phyloP scores from a whole-genome alignment of 2,888 invertebrate genomes.

The Melangyna quadrimaculata region DNA sequence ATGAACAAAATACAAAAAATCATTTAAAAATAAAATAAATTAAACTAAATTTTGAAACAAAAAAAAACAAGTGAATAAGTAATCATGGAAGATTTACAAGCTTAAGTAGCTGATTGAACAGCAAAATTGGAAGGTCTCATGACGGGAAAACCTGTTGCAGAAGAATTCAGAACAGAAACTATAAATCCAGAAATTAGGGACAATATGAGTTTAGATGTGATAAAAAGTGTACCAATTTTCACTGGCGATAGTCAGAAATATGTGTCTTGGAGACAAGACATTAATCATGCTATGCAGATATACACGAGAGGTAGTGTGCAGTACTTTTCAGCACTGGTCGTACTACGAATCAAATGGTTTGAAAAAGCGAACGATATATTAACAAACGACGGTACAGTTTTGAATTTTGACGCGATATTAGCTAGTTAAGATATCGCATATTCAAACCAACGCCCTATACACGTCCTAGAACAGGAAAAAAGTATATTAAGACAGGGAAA shows the following conservation, averaged over 20 bases:
- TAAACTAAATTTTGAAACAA: not conserved
- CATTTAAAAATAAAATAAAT: not conserved
- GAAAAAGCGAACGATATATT: slow-evolving; percentile 16
- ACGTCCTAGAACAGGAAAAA: slow-evolving; percentile 51
- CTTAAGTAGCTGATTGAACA: not conserved
- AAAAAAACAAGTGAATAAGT: not conserved
- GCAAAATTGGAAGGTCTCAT: not conserved
- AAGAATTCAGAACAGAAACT: not conserved
- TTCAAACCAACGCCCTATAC: slow-evolving; percentile 41
- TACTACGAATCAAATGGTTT: not conserved
- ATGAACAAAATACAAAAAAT: no score
- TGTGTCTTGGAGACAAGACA: not conserved
- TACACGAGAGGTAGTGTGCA: not conserved
- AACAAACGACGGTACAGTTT: slow-evolving; percentile 50
- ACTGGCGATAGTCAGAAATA: not conserved
- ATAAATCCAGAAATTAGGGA: not conserved
- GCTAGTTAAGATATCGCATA: slow-evolving; percentile 48
- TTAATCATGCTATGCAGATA: not conserved
- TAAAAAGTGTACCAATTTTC: not conserved
- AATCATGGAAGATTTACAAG: not conserved
- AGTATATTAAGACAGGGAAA: slow-evolving; percentile 41
- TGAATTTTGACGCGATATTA: slow-evolving; percentile 56
- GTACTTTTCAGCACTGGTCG: not conserved
- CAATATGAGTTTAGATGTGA: not conserved
- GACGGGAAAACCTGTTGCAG: not conserved